Base-by-base conservation (phyloP, 1,140 invertebrate species). In the Pararge aegeria region DNA sequence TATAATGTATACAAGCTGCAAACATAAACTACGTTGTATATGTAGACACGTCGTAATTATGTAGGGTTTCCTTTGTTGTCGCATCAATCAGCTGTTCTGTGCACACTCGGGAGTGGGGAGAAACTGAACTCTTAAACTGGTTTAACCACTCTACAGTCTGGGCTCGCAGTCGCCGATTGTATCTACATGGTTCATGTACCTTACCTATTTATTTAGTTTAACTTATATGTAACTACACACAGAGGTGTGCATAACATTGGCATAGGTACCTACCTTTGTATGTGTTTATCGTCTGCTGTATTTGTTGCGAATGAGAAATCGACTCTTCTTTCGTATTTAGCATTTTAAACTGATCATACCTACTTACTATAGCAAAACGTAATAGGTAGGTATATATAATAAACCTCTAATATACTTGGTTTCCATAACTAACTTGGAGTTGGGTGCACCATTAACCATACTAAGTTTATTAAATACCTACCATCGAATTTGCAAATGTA, bases 61-160 rank as follows among this genome's bases (percentile, higher is more conserved):
- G 63, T 55, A 65, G 61, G 57, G 55, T 67, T 70, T 55, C 74
- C 82, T 83, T 87, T 87, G 83, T 87, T 85, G 73, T 87, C 55
- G 59, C 68, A 49, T 52, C 66, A 68, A 73, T 86, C 83, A 87
- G 83, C 83, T 87, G 83, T 84, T 84, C 64, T 21, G 52, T 40
- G 59, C 29, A 59, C 50, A 69, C 27, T 30, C 19, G 48, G 44
- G 64, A 60, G 70, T 65, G 56, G 64, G 64, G 66, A 53, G 61
- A 15, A 5, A 27, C 10, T 5, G 27, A 27, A 9, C 27, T 7
- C 5, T 27, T 27, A 27, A 72, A 79, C 79, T 67, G 64, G 81
- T 75, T 55, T 50, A 61, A 73, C 77, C 52, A 68, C 75, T 73
- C 54, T 38, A 12, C 34, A 5, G 38, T 42, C 38, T 16, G 13